Percentiles rank a stretch among this genome's conserved stretches.
Conservation (phyloP, 2,888 invertebrate species). For the Cremastobaeus sp. region DNA sequence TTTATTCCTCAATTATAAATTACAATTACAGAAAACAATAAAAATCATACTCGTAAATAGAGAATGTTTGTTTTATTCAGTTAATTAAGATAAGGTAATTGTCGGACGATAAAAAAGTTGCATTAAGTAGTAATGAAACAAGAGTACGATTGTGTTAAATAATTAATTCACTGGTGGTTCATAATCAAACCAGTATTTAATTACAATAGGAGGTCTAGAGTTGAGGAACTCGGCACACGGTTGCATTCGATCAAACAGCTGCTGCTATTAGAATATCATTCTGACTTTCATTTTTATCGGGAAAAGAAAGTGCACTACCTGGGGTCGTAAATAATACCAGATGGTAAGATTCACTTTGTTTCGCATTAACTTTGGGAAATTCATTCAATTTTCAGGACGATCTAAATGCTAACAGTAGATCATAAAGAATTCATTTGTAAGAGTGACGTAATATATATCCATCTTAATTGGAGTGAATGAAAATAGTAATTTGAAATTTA, state of each 20-base stretch:
- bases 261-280: slow-evolving; percentile 52
- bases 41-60: no score
- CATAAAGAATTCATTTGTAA: slow-evolving; percentile 32
- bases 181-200: no score
- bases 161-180: no score
- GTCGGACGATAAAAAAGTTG: no score
- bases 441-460: slow-evolving; percentile 3
- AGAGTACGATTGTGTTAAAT: no score
- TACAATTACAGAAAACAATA: no score
- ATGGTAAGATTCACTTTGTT: slow-evolving; percentile 50
- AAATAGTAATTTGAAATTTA: no score
- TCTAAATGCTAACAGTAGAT: slow-evolving; percentile 10
- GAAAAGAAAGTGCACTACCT: slow-evolving; percentile 37
- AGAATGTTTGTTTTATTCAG: no score
- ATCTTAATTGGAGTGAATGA: slow-evolving; percentile 23
- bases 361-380: slow-evolving; percentile 42
- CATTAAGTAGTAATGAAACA: no score
- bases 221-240: not conserved
- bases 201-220: no score
- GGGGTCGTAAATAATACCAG: slow-evolving; percentile 57
- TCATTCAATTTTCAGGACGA: slow-evolving; percentile 25
- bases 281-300: slow-evolving; percentile 42
- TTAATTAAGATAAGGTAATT: no score
- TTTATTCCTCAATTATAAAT: no score
- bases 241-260: slow-evolving; percentile 57